phyloP scores from a whole-genome alignment of 2,888 invertebrate species.

The Epinotia ramella region DNA sequence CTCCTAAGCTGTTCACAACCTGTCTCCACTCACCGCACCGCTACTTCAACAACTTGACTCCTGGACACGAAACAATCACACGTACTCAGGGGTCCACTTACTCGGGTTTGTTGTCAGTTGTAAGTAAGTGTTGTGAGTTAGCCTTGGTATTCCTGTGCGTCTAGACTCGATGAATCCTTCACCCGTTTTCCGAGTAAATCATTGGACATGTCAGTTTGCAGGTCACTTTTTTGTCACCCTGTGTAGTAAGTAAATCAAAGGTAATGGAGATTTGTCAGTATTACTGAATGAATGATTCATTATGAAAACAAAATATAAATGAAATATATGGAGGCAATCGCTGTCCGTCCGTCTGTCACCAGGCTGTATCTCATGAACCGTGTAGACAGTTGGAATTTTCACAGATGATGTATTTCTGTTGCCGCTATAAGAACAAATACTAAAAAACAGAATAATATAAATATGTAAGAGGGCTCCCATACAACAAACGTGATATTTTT shows the following conservation, averaged over 20 bases:
- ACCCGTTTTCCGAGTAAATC: constrained; percentile 21
- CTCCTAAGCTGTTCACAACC: constrained; percentile 16
- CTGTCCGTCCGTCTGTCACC: no score
- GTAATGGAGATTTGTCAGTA: not conserved
- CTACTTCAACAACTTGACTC: not conserved
- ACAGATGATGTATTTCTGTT: no score
- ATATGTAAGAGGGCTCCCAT: no score
- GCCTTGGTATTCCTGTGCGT: constrained; percentile 25
- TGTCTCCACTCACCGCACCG: not conserved
- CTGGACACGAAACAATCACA: not conserved
- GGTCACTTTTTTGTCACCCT: not conserved
- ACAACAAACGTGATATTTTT: no score
- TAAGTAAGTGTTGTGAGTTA: not conserved
- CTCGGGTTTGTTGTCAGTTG: not conserved
- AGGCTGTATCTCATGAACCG: no score
- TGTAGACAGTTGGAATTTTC: no score
- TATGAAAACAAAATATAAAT: no score
- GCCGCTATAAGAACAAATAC: no score
- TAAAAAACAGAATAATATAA: no score
- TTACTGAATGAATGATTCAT: not conserved
- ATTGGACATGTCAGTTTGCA: constrained; percentile 19
- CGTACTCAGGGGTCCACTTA: no score
- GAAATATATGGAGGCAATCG: no score
- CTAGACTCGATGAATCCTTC: constrained; percentile 40
- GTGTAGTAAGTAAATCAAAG: not conserved